Base-by-base conservation (phyloP, 2,113 vertebrate genomes). In the Pipa parva region DNA sequence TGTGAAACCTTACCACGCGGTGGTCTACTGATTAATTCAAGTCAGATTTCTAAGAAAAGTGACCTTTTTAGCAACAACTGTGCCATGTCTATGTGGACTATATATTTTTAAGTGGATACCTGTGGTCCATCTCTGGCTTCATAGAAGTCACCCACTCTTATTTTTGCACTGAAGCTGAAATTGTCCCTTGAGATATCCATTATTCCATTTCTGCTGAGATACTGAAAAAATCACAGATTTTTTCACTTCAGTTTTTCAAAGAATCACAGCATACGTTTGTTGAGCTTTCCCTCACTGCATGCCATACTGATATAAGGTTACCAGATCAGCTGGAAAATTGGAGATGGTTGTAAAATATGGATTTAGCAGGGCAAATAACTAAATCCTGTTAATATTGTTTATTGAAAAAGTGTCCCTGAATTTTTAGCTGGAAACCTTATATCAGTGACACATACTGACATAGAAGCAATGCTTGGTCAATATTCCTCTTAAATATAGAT, bases 161-260 rank as follows among this genome's bases (percentile, higher is more conserved):
- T 91, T 92, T 98, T 98, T 89, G 92, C 88, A 88, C 92, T 96
- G 86, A 98, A 97, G 91, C 94, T 96, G 86, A 98, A 98, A 89
- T 97, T 93, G 80, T 95, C 93, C 79, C 93, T 92, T 80, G 94
- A 90, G 89, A 98, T 93, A 88, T 95, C 88, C 82, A 85, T 91
- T 86, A 98, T 93, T 90, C 95, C 91, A 86, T 93, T 94, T 87
- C 92, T 91, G 82, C 89, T 87, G 79, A 97, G 88, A 88, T 96
- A 97, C 93, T 98, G 89, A 83, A 89, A 85, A 97, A 93, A 93
- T 89, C 86, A 90, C 86, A 88, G 84, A 87, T 88, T 88, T 89
- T 90, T 88, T 85, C 82, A 88, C 84, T 89, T 90, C 81, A 89
- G 87, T 83, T 85, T 85, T 82, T 81, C 1, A 59, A 85, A 78